These are phyloP conservation scores for Percopsis transmontana DNA, from an alignment of 2,113 vertebrate species.

Conservation along the genomic window DNA sequence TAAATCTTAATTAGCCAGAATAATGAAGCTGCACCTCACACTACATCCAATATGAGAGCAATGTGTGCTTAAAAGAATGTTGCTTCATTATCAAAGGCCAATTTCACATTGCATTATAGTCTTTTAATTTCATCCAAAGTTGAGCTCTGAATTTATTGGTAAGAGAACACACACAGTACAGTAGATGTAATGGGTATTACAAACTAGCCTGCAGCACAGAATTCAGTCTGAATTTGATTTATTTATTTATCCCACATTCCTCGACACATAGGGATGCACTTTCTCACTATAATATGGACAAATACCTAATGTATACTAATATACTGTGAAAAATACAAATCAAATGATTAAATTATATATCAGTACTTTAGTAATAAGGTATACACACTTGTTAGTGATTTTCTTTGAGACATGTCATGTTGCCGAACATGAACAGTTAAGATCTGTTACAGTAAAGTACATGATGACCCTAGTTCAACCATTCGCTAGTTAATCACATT, in stretches of 20 bases:
- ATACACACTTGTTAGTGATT: no score
- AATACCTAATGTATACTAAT: no score
- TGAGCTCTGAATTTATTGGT: background rate
- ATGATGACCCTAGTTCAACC: no score
- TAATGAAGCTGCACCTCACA: constrained; percentile 62
- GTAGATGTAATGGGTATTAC: background rate
- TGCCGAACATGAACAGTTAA: no score
- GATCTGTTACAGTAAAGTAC: no score
- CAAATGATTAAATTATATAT: no score
- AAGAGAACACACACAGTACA: background rate
- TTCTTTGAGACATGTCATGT: no score
- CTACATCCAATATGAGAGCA: constrained; percentile 32
- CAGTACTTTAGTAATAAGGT: no score
- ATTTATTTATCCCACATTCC: background rate
- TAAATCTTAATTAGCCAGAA: constrained; percentile 76
- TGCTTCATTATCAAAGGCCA: background rate
- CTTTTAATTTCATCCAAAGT: background rate
- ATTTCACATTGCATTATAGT: background rate
- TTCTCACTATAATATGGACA: no score
- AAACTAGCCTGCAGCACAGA: constrained; percentile 12
- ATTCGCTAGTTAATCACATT: no score
- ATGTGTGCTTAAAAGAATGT: constrained; percentile 27
- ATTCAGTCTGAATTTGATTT: constrained; percentile 10
- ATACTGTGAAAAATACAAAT: no score
- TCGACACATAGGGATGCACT: no score